A percentile compares a stretch with the other conserved stretches of the same genome.
Conservation (phyloP, 2,797 vertebrate species). For the Halcyon smyrnensis region DNA sequence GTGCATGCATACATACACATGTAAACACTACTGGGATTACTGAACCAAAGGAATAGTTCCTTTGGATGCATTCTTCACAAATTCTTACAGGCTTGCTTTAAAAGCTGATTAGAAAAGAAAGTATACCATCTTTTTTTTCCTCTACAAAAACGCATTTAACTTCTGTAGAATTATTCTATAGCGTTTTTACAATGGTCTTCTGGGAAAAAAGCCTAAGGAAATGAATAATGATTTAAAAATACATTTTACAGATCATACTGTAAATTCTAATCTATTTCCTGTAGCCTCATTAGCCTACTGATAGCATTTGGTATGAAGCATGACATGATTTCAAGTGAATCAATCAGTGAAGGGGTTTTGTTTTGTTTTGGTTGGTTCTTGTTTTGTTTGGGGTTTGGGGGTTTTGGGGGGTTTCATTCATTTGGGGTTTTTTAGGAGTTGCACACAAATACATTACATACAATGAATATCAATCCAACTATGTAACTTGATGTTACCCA, state of each 20-base stretch:
- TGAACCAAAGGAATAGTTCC: neutral
- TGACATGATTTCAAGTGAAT: neutral
- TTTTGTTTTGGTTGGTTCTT: too few relatives aligned
- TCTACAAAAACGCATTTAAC: neutral
- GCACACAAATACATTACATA: neutral
- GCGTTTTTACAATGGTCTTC: neutral
- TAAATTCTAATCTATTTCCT: neutral
- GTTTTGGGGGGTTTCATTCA: neutral
- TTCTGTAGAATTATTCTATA: neutral
- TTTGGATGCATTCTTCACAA: neutral
- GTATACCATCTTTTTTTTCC: neutral
- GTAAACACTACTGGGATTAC: neutral
- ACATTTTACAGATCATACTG: neutral
- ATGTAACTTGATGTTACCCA: neutral
- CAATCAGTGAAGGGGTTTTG: neutral
- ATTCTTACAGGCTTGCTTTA: neutral
- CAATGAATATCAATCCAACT: conserved; percentile 30
- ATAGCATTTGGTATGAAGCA: neutral
- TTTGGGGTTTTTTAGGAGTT: neutral
- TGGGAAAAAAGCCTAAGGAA: neutral
- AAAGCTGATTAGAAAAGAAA: neutral
- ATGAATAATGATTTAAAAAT: neutral
- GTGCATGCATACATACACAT: neutral
- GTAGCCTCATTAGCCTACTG: neutral
- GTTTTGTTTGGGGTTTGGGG: neutral